Base-by-base conservation (phyloP, 1,140 invertebrate genomes). In the Babylonia areolata region DNA sequence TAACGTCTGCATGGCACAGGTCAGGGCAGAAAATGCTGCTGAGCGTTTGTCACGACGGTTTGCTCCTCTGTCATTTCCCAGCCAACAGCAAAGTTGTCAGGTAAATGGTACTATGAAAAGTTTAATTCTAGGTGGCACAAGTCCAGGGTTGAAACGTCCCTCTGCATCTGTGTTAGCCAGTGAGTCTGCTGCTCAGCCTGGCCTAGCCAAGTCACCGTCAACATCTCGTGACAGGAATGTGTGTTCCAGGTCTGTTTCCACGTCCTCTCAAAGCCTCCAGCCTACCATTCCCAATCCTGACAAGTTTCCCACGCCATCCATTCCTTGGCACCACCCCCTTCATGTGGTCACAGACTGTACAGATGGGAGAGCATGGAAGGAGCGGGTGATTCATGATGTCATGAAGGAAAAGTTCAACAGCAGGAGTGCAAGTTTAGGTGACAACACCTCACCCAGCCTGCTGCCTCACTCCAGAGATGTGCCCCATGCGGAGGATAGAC, bases 261-360 rank as follows among this genome's bases (percentile, higher is more conserved):
- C 20, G 6, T 23, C 75, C 3, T 20, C 9, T 51, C 3, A 37
- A 11, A 11, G 37, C 17, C 9, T 20, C 75, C 75, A 77, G 35
- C 46, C 46, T 51, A 51, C 75, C 75, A 77, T 77, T 37, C 75
- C 75, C 3, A 20, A 40, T 37, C 75, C 75, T 40, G 75, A 77
- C 15, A 77, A 40, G 17, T 37, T 77, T 6, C 75, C 75, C 6
- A 40, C 37, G 37, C 75, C 35, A 15, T 39, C 75, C 17, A 40
- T 77, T 28, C 75, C 75, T 9, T 77, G 75, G 73, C 11, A 77
- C 37, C 75, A 40, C 20, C 75, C 75, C 39, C 37, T 77, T 2
- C 75, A 77, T 28, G 37, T 77, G 11, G 31, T 23, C 35, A 77
- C 37, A 5, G 75, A 77, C 35, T 35, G 75, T 37, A 6, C 28